Conservation (phyloP, 1,140 invertebrate genomes). For the Drosophila trapezifrons region DNA sequence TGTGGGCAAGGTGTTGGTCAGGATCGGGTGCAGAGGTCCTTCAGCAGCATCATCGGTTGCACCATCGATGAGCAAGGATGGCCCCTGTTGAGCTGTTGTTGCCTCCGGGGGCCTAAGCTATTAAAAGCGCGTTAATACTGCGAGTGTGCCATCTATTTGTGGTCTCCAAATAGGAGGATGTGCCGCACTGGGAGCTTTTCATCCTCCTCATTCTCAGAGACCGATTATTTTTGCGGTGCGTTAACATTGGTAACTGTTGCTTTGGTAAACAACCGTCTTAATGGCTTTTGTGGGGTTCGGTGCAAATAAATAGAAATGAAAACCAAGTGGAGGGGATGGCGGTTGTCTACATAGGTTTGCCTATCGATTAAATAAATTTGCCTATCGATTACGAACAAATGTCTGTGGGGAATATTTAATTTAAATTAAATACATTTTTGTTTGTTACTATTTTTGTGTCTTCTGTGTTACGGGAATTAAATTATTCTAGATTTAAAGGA, state of each 20-base stretch:
- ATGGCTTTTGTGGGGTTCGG: slow-evolving; percentile 20
- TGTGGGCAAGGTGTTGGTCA: neutral
- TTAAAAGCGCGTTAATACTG: slow-evolving; percentile 49
- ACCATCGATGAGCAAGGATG: slow-evolving; percentile 20
- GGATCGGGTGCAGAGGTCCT: slow-evolving; percentile 42
- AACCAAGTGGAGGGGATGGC: neutral
- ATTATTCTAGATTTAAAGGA: too few relatives aligned
- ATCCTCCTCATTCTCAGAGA: neutral
- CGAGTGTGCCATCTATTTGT: slow-evolving; percentile 38
- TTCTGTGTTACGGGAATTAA: too few relatives aligned
- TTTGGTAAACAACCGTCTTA: slow-evolving; percentile 46
- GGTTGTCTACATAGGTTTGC: neutral
- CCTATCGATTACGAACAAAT: neutral
- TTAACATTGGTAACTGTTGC: slow-evolving; percentile 57
- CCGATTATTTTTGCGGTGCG: slow-evolving; percentile 5
- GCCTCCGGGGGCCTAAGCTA: slow-evolving; percentile 31
- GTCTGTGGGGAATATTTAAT: too few relatives aligned
- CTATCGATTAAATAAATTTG: neutral
- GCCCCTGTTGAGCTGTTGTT: slow-evolving; percentile 11
- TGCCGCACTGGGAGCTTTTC: slow-evolving; percentile 27
- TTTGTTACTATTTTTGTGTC: too few relatives aligned
- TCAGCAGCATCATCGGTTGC: slow-evolving; percentile 26
- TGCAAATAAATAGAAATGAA: slow-evolving; percentile 2
- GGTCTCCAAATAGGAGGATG: slow-evolving; percentile 25
- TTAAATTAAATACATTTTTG: neutral